A percentile compares a stretch with the other conserved stretches of the same genome.
Conservation (phyloP, 2,113 vertebrate genomes). For the Pluvialis apricaria region DNA sequence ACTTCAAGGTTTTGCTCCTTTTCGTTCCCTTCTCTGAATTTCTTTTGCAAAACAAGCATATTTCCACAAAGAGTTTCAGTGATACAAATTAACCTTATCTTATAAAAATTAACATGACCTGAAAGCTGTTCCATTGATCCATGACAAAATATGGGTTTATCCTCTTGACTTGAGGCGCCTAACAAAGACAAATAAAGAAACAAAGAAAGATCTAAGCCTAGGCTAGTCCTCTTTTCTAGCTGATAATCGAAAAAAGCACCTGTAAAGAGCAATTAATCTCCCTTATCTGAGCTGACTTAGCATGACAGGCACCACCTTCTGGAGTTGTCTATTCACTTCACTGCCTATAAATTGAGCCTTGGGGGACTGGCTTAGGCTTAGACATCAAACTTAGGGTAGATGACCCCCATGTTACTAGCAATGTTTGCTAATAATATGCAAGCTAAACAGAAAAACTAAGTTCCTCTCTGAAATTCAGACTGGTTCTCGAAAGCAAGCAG, state of each 20-base stretch:
- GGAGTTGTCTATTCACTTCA: not conserved
- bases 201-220: not conserved
- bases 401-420: not conserved
- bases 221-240: not conserved
- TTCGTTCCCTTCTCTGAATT: not conserved
- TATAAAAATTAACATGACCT: not conserved
- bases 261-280: slow-evolving; percentile 29
- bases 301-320: not conserved
- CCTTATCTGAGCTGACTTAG: slow-evolving; percentile 22
- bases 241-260: not conserved
- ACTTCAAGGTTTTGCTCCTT: not conserved
- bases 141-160: not conserved
- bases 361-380: not conserved
- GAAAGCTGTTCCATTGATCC: not conserved
- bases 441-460: not conserved
- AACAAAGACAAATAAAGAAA: slow-evolving; percentile 1
- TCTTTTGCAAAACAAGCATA: not conserved
- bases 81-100: not conserved
- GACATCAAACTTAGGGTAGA: not conserved
- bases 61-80: not conserved
- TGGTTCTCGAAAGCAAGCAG: not conserved
- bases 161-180: not conserved
- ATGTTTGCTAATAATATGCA: not conserved
- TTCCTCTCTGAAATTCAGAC: not conserved
- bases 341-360: not conserved